A percentile compares a stretch with the other conserved stretches of the same genome.
Conservation (phyloP, 2,797 vertebrate genomes). For the Squalus acanthias region DNA sequence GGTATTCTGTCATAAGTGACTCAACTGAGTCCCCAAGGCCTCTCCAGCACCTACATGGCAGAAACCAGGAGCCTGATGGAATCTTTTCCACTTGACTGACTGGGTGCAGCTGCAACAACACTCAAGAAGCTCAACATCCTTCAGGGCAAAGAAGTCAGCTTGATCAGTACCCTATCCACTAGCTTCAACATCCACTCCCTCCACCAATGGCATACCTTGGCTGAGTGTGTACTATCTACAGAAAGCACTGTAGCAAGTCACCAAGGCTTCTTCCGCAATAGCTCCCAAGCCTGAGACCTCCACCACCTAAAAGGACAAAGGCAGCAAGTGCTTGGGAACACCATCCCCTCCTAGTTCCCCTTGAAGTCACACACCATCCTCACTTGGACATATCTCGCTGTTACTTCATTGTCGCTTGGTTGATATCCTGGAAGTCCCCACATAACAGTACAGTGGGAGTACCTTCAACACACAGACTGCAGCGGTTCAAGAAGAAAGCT, state of each 20-base stretch:
- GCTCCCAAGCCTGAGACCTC: not conserved
- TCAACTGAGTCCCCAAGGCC: not conserved
- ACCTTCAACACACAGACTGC: not conserved
- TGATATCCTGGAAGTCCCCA: not conserved
- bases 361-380: not conserved
- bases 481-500: not conserved
- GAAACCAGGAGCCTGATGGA: not conserved
- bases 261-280: not conserved
- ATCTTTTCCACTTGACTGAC: not conserved
- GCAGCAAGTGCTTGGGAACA: not conserved
- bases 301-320: not conserved
- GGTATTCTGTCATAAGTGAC: not conserved
- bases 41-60: not conserved
- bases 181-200: not conserved
- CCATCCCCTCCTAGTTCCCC: not conserved
- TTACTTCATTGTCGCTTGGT: not conserved
- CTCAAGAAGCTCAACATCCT: not conserved
- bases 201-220: not conserved
- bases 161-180: not conserved
- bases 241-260: not conserved
- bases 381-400: not conserved
- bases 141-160: not conserved
- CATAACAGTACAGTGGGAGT: no score
- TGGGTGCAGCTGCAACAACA: not conserved
- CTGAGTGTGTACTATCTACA: not conserved